Evolutionary conservation across 2,113 vertebrate genomes (phyloP).

Genomic region (Corythoichthys haematopterus): DNA sequence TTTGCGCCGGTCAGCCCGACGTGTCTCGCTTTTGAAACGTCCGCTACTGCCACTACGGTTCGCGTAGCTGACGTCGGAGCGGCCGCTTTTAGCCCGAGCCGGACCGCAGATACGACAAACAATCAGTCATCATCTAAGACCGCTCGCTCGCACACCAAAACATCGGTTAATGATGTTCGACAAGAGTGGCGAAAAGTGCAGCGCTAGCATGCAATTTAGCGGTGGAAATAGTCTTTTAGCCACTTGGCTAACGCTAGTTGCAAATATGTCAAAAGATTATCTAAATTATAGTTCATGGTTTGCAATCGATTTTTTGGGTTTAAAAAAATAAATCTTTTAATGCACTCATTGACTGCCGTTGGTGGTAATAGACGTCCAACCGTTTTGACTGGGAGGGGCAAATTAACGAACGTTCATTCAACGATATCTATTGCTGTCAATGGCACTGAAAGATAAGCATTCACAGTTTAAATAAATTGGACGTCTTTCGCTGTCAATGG

Average conservation of each 20-base stretch:
- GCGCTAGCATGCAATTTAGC: neutral
- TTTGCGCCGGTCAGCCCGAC: neutral
- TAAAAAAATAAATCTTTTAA: too few relatives aligned
- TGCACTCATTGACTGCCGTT: too few relatives aligned
- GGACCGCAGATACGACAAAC: constrained; percentile 1
- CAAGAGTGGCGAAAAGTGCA: neutral
- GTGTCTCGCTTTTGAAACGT: neutral
- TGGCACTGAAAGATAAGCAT: too few relatives aligned
- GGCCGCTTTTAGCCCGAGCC: neutral
- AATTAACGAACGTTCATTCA: too few relatives aligned
- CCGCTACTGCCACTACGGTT: neutral
- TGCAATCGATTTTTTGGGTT: too few relatives aligned
- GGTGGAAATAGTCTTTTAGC: neutral
- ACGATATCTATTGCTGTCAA: too few relatives aligned
- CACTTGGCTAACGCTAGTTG: neutral
- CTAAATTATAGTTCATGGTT: neutral
- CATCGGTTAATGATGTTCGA: constrained; percentile 2
- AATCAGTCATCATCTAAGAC: neutral
- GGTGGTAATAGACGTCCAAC: too few relatives aligned
- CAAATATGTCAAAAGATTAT: neutral
- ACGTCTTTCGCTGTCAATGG: too few relatives aligned
- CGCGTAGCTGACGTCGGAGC: neutral
- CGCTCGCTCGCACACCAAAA: neutral
- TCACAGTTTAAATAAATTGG: too few relatives aligned
- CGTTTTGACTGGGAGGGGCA: too few relatives aligned